phyloP scores from a whole-genome alignment of 2,888 invertebrate genomes.

The Drosophila ezoana region DNA sequence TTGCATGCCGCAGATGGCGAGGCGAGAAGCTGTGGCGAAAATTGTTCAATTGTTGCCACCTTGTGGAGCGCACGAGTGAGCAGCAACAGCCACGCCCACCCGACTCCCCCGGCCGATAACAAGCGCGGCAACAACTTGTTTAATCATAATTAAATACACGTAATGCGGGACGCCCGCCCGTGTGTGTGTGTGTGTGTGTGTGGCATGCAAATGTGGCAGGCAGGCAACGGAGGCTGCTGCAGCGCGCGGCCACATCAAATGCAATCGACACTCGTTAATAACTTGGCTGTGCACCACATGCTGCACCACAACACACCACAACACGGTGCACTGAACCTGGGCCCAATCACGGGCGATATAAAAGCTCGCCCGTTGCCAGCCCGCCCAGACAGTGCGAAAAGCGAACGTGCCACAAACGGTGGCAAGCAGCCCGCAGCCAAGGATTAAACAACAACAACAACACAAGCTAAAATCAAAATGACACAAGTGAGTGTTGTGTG shows the following conservation, averaged over 20 bases:
- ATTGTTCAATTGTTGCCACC: conserved; percentile 60
- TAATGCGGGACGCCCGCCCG: conserved; percentile 47
- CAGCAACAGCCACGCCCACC: conserved; percentile 45
- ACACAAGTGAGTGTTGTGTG: conserved; percentile 60
- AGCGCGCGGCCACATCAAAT: conserved; percentile 46
- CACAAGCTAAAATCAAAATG: conserved; percentile 31
- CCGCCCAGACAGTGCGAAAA: conserved; percentile 57
- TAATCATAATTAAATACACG: conserved; percentile 71
- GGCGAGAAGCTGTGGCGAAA: conserved; percentile 57
- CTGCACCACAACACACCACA: conserved; percentile 12
- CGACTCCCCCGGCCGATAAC: background rate
- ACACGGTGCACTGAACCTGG: conserved; percentile 72
- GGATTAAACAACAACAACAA: conserved; percentile 41
- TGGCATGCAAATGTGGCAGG: conserved; percentile 65
- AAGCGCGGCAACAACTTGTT: conserved; percentile 50
- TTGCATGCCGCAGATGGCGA: conserved; percentile 22
- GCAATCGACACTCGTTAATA: conserved; percentile 43
- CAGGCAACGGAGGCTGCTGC: conserved; percentile 57
- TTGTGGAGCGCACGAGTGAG: conserved; percentile 59
- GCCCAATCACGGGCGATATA: conserved; percentile 45
- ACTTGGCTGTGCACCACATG: conserved; percentile 49
- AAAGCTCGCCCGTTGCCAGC: conserved; percentile 49
- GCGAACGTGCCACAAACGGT: conserved; percentile 59
- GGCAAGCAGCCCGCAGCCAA: conserved; percentile 29
- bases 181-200: background rate